Evolutionary conservation across 2,113 vertebrate species (phyloP).

Genomic region (Ptilonorhynchus violaceus): DNA sequence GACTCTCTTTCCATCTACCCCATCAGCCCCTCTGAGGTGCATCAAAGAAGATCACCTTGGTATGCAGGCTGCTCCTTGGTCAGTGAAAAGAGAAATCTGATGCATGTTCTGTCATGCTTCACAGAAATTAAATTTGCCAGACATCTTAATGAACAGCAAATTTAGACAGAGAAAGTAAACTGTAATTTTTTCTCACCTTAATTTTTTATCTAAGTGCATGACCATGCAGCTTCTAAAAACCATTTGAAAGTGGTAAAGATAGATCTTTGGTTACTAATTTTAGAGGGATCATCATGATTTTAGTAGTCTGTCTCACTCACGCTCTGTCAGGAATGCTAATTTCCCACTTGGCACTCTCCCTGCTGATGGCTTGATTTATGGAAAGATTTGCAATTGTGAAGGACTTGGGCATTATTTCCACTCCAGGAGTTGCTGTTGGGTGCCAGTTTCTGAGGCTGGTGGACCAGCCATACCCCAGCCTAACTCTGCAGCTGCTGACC

Average conservation of each 20-base stretch:
- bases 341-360: constrained; percentile 39
- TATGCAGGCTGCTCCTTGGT: not conserved
- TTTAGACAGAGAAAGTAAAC: constrained; percentile 31
- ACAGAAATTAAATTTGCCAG: constrained; percentile 16
- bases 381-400: constrained; percentile 24
- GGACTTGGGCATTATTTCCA: not conserved
- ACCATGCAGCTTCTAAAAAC: constrained; percentile 33
- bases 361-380: constrained; percentile 35
- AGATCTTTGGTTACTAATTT: constrained; percentile 47
- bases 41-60: not conserved
- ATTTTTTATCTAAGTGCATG: constrained; percentile 1
- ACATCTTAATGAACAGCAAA: constrained; percentile 45
- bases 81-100: not conserved
- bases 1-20: not conserved
- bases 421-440: not conserved
- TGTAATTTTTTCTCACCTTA: constrained; percentile 37
- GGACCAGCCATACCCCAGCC: not conserved
- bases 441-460: not conserved
- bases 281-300: constrained; percentile 45
- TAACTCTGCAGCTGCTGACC: fast-evolving
- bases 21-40: not conserved
- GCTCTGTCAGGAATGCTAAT: constrained; percentile 27
- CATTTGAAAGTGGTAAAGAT: constrained; percentile 48
- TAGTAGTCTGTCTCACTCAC: constrained; percentile 45
- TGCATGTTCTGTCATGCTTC: not conserved